These are phyloP conservation scores for Odontophorus gujanensis DNA, from an alignment of 2,113 vertebrate genomes.

Conservation along the genomic window DNA sequence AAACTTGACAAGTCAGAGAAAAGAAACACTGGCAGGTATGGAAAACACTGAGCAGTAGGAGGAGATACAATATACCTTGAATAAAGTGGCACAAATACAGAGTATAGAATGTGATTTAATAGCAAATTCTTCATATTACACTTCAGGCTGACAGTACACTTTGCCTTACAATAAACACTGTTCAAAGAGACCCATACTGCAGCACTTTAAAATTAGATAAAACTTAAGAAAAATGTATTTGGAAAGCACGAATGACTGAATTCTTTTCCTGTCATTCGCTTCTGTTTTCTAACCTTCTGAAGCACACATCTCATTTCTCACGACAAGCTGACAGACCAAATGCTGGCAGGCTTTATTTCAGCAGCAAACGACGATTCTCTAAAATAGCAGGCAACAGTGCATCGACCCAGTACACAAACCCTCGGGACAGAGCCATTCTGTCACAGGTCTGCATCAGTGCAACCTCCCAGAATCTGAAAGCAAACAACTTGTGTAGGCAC, in stretches of 20 bases:
- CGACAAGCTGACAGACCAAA: background rate
- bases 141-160: background rate
- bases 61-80: background rate
- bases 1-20: slow-evolving; percentile 3
- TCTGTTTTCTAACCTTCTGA: accelerated
- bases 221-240: background rate
- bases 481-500: background rate
- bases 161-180: background rate
- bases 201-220: background rate
- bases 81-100: background rate
- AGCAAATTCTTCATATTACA: background rate
- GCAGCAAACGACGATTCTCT: background rate
- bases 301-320: accelerated
- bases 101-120: background rate
- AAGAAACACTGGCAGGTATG: background rate
- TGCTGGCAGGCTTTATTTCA: background rate
- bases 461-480: background rate
- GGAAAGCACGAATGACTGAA: background rate
- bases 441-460: background rate
- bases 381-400: background rate
- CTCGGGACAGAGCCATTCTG: background rate
- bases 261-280: background rate
- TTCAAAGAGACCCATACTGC: background rate
- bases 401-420: background rate
- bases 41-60: background rate